Base-by-base conservation (phyloP, 2,113 vertebrate genomes). In the Motacilla alba region DNA sequence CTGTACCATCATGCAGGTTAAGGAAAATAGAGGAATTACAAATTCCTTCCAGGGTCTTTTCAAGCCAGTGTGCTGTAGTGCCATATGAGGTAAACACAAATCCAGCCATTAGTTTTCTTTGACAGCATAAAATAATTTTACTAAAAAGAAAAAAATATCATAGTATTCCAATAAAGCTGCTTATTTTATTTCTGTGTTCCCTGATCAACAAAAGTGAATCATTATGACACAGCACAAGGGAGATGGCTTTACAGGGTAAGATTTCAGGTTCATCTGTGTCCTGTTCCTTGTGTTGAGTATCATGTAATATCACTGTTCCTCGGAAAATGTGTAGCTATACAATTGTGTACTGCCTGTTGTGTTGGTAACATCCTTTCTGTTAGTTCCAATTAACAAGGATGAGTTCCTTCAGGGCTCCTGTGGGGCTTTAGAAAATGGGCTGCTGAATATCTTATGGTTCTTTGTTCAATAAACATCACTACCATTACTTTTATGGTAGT, bases 401-500 rank as follows among this genome's bases (percentile, higher is more conserved):
- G 75, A 70, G 31, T 62, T 93, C 84, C 59, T 92, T 49, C 83
- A 75, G 75, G 35, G 62, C 68, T 94, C 21, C 58, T 55, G 63
- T 5, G 11, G 44, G 90, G n/a, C 81, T 89, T 88, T 94, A 44
- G 47, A 56, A 87, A 77, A 78, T 30, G 22, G 24, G 33, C n/a
- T 91, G 84, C 52, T 83, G 87, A 89, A 92, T 79, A 89, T 80
- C 77, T 86, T 75, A 46, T 5, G 9, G 72, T 58, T 92, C 78
- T 81, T 85, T 96, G 17, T 96, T 77, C 77, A 73, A 59, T 89
- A 94, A 93, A 88, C 39, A 77, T 53, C 53, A 72, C 67, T 77
- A 53, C 70, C 11, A n/a, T 80, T 94, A 81, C 43, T 84, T 89
- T 86, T 26, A 27, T 78, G 46, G 35, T 35, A 35, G 35, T 35